Evolutionary conservation across 2,797 vertebrate species (phyloP), one percentile per base, ranked within the genome.

Genomic region (Tadarida brasiliensis): DNA sequence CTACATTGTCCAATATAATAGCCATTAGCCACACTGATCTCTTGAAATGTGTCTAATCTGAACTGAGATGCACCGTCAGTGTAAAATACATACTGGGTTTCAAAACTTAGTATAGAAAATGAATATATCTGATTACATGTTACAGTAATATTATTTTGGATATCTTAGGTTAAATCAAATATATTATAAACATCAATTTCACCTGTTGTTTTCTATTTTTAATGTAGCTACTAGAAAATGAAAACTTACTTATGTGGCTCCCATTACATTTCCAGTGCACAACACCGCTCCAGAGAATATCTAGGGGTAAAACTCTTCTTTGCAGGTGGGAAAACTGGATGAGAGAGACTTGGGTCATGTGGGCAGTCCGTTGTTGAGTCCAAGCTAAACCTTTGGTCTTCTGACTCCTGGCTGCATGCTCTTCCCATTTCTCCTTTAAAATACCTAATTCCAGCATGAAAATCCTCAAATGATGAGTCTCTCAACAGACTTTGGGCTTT

Each of bases 111-210:
- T 6, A 74, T 68, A 44, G 4, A n/a, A 90, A 92, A 76, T 65
- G 30, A 88, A 94, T 76, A 77, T 68, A 86, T 71, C 35, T 30
- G 35, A 65, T 19, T 67, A 68, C 5, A 8, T 16, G 7, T 22
- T 91, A 54, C 81, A 88, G 83, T 28, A 87, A 68, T 20, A n/a
- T 7, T 33, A 28, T 35, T 94, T 67, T 90, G 7, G 26, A 85
- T 56, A n/a, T 63, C 86, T 39, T 78, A 49, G 44, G 33, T n/a
- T 44, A 85, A 67, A 84, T 61, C 68, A 22, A 95, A 83, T n/a
- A 51, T 26, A 54, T 56, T 67, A 67, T 49, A 63, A 91, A 90
- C 87, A 47, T 86, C 57, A 93, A 74, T 39, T 78, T 86, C 35
- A 74, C 28, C 22, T 51, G 2, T 77, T 77, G 65, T 67, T 77